Base-by-base conservation (phyloP, 1,140 invertebrate genomes). In the Agrilus planipennis region DNA sequence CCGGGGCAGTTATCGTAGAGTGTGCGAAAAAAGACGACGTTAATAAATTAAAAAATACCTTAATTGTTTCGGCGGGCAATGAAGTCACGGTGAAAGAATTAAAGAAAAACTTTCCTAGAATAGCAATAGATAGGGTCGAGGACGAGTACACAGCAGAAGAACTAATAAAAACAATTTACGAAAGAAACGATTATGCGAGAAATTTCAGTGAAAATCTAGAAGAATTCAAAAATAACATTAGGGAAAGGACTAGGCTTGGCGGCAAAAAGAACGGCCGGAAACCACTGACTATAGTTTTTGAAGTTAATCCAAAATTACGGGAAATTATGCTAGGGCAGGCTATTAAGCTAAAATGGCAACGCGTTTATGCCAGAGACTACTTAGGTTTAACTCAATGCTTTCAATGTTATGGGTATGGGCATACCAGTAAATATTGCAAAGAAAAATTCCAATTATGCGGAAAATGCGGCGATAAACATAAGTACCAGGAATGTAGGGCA, bases 401-500 rank as follows among this genome's bases (percentile, higher is more conserved):
- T n/a, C 3, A 20, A 17, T 34, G 32, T 20, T 34, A 20, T 5
- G 32, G 6, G 4, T 17, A 4, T 20, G 32, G 32, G 4, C 32
- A 34, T 18, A 34, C 3, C 15, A 4, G 3, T 4, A 15, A 9
- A 3, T 14, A 6, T 6, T 34, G 32, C 15, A 34, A 20, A n/a
- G 16, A 17, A 16, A n/a, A 4, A 15, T 3, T 3, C 3, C 15
- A 34, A 18, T 5, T 17, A 4, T 34, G 32, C 32, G 32, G 32
- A 17, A 34, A 20, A 34, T 34, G 32, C 32, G 23, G 23, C 23
- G 12, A 12, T 12, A 18, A 20, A 17, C 32, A 34, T 18, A 15
- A 34, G 20, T 18, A 10, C 7, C 3, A 20, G 4, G 4, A 34
- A 15, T 34, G 32, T n/a, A 17, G n/a, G 15, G 4, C 3, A 20